Conservation (phyloP, 2,888 invertebrate species). For the Petrolisthes cinctipes region DNA sequence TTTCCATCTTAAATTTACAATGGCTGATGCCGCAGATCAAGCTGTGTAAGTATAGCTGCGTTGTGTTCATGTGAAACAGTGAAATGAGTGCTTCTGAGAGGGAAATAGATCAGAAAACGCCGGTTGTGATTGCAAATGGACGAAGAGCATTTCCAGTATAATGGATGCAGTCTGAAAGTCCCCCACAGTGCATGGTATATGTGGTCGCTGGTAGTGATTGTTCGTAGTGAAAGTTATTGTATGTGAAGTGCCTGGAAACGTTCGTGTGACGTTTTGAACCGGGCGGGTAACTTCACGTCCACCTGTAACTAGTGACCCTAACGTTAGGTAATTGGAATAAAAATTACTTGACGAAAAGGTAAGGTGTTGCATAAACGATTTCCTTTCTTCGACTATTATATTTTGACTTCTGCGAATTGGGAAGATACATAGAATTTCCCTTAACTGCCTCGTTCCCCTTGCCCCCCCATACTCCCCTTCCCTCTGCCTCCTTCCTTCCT, state of each 20-base stretch:
- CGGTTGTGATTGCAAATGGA: constrained; percentile 6
- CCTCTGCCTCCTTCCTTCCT: constrained; percentile 1
- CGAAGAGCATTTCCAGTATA: neutral
- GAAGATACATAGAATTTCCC: no score
- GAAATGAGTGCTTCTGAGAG: neutral
- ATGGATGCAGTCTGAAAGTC: neutral
- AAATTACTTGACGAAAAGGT: no score
- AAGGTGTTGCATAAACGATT: no score
- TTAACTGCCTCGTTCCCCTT: neutral
- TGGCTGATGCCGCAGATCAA: constrained; percentile 47
- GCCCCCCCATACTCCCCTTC: neutral
- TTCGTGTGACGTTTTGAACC: no score
- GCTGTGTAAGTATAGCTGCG: constrained; percentile 47
- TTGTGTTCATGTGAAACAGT: constrained; percentile 15
- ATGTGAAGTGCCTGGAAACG: neutral
- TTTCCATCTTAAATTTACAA: constrained; percentile 15
- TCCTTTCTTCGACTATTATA: no score
- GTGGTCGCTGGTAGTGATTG: neutral
- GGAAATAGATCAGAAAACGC: neutral
- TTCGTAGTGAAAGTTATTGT: neutral
- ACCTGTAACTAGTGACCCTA: no score
- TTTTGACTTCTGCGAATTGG: no score
- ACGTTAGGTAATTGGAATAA: no score
- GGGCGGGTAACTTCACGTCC: no score
- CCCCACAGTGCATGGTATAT: neutral